Evolutionary conservation across 2,888 invertebrate species (phyloP).

Genomic region (Metallyticus violacea): DNA sequence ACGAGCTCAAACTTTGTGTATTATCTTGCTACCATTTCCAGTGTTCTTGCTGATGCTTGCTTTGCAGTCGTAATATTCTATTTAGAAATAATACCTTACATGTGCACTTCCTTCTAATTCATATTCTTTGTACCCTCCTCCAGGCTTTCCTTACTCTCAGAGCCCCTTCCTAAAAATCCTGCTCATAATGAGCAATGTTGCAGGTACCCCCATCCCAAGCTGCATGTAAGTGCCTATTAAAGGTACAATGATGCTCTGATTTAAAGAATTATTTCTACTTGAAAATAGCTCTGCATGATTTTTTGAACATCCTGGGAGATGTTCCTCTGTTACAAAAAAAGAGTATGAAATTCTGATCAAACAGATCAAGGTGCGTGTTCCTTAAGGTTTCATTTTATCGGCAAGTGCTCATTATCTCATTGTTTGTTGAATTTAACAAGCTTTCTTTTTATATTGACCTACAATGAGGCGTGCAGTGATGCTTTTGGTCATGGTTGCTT

Average conservation of each 20-base stretch:
- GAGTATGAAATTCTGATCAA: constrained; percentile 15
- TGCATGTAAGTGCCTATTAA: constrained; percentile 28
- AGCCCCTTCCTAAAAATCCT: neutral
- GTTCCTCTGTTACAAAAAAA: constrained; percentile 15
- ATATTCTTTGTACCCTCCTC: constrained; percentile 8
- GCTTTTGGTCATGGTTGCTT: constrained; percentile 21
- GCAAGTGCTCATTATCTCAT: neutral
- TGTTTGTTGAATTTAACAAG: constrained; percentile 16
- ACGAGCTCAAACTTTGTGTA: neutral
- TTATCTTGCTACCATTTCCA: constrained; percentile 16
- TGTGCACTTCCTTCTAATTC: neutral
- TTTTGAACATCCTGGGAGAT: constrained; percentile 15
- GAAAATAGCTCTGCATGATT: constrained; percentile 25
- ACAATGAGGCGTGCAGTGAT: constrained; percentile 24
- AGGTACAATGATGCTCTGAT: constrained; percentile 12
- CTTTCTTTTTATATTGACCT: constrained; percentile 15
- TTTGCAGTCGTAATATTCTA: constrained; percentile 2
- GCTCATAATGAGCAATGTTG: constrained; percentile 27
- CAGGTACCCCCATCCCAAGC: constrained; percentile 33
- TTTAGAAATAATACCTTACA: neutral
- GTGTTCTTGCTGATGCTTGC: constrained; percentile 17
- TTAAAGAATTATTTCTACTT: neutral
- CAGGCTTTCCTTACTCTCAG: constrained; percentile 1
- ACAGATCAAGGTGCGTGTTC: constrained; percentile 23
- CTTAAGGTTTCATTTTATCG: neutral